phyloP scores from a whole-genome alignment of 2,113 vertebrate species.

The Vombatus ursinus region DNA sequence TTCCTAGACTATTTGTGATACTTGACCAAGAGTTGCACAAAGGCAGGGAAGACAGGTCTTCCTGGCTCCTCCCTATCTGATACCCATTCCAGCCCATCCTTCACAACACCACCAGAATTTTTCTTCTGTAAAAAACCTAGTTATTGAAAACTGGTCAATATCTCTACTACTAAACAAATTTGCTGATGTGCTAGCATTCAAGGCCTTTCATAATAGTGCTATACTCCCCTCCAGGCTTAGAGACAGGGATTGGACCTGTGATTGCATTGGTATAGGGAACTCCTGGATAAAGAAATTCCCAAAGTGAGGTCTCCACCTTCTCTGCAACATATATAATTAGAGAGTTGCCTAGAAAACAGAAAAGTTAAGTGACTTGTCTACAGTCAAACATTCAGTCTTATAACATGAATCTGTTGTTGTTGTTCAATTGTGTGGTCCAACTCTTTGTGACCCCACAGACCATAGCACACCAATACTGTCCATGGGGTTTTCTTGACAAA shows the following conservation, averaged over 20 bases:
- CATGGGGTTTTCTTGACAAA: no score
- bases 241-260: background rate
- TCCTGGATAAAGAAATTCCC: background rate
- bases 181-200: no score
- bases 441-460: no score
- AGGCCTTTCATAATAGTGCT: no score
- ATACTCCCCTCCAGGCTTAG: background rate
- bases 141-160: background rate
- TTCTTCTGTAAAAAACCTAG: no score
- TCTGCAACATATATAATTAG: background rate
- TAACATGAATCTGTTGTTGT: no score
- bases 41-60: background rate
- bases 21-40: background rate
- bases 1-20: no score
- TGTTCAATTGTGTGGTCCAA: no score
- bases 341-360: no score
- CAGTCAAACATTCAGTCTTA: no score
- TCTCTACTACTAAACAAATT: background rate
- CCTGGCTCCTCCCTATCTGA: background rate
- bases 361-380: no score
- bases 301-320: background rate
- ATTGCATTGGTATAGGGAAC: background rate
- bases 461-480: no score
- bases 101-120: background rate
- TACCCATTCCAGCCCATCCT: background rate